Conservation (phyloP, 2,888 invertebrate genomes). For the Chironomus riparius region DNA sequence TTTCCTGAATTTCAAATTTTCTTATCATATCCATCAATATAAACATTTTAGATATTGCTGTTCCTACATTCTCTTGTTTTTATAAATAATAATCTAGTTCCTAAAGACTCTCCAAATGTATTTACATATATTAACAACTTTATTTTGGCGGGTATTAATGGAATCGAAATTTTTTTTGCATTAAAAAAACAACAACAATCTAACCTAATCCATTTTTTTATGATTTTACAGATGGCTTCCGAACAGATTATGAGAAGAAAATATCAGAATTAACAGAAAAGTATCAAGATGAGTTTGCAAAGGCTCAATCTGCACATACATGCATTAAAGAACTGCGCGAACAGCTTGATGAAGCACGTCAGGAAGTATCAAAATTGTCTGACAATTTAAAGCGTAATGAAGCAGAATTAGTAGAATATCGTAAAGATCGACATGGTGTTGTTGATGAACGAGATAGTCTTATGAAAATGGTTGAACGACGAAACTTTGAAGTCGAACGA, state of each 20-base stretch:
- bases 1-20: neutral
- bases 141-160: neutral
- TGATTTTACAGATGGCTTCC: conserved; percentile 47
- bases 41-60: neutral
- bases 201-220: neutral
- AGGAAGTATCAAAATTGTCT: conserved; percentile 55
- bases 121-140: neutral
- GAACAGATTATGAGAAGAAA: conserved; percentile 47
- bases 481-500: conserved; percentile 63
- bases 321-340: conserved; percentile 55
- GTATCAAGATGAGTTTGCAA: conserved; percentile 53
- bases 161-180: conserved; percentile 17
- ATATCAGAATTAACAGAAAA: conserved; percentile 51
- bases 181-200: conserved; percentile 1
- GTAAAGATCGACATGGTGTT: conserved; percentile 60
- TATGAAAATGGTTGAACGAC: conserved; percentile 59
- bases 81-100: too few relatives aligned
- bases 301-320: conserved; percentile 52
- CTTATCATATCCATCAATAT: neutral
- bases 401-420: conserved; percentile 54
- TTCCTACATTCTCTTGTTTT: too few relatives aligned
- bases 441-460: conserved; percentile 68
- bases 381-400: conserved; percentile 55
- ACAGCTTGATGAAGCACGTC: conserved; percentile 53
- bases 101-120: neutral